Evolutionary conservation across 2,113 vertebrate species (phyloP).

Genomic region (Odocoileus hemionus): DNA sequence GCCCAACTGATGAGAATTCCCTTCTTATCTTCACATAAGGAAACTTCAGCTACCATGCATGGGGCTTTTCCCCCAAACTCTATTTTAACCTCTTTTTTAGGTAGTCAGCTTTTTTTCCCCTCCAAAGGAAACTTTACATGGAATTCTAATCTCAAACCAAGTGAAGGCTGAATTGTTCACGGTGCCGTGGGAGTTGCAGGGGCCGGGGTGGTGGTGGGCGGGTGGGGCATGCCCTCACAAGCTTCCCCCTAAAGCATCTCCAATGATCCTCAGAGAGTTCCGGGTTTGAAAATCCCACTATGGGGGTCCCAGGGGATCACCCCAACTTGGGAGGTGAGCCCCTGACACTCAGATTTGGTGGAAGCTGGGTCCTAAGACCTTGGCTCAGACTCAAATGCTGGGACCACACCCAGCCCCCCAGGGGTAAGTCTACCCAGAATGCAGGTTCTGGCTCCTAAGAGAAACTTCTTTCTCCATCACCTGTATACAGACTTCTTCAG

Average conservation of each 20-base stretch:
- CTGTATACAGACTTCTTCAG: not conserved
- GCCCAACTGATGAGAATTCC: not conserved
- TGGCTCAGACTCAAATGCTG: not conserved
- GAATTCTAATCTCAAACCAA: not conserved
- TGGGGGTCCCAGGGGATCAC: not conserved
- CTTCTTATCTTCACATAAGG: not conserved
- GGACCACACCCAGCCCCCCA: not conserved
- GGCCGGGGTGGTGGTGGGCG: accelerated
- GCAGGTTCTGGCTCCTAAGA: not conserved
- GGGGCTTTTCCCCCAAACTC: not conserved
- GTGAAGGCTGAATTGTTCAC: accelerated
- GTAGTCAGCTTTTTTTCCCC: not conserved
- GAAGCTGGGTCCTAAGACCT: not conserved
- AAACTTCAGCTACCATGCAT: not conserved
- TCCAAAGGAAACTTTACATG: not conserved
- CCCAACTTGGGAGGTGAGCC: not conserved
- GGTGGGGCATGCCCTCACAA: not conserved
- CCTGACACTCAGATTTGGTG: not conserved
- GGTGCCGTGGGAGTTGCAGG: accelerated
- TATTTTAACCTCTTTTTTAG: not conserved
- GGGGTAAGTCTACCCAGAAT: not conserved
- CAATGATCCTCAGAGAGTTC: not conserved
- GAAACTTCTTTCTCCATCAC: not conserved
- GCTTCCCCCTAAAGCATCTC: not conserved
- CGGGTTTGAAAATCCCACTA: not conserved